Percentiles rank a stretch among this genome's conserved stretches.
phyloP scores from a whole-genome alignment of 2,797 vertebrate species.

The Malacoctenus gilli region DNA sequence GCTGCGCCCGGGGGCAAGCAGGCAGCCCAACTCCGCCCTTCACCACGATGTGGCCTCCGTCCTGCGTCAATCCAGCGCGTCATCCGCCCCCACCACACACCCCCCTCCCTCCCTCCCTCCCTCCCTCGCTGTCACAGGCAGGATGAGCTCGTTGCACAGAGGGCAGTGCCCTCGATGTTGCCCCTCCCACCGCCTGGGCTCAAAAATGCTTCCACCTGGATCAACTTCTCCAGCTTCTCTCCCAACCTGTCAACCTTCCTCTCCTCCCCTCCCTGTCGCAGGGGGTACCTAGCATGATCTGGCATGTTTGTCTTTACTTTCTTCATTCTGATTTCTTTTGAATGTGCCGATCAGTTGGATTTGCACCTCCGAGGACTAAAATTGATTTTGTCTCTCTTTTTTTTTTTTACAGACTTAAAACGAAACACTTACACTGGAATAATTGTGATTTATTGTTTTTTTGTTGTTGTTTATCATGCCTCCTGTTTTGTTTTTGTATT shows the following conservation, averaged over 20 bases:
- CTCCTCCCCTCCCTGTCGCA: background rate
- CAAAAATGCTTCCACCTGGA: too few species aligned
- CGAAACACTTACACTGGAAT: conserved; percentile 85
- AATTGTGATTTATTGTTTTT: conserved; percentile 76
- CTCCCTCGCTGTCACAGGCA: too few species aligned
- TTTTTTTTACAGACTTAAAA: conserved; percentile 70
- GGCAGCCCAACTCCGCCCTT: conserved; percentile 11
- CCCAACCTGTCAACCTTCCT: background rate
- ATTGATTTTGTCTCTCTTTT: background rate
- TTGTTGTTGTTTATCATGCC: conserved; percentile 70
- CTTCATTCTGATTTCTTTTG: conserved; percentile 23
- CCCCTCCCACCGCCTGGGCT: too few species aligned
- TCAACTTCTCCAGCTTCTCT: conserved; percentile 1
- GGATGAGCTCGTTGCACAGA: too few species aligned
- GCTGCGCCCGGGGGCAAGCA: too few species aligned
- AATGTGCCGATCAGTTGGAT: conserved; percentile 61
- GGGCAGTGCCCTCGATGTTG: too few species aligned
- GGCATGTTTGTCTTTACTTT: conserved; percentile 62
- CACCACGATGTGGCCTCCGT: conserved; percentile 5
- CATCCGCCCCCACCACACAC: conserved; percentile 10
- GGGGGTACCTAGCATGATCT: conserved; percentile 66
- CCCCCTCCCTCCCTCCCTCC: conserved; percentile 8
- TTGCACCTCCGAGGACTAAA: conserved; percentile 71
- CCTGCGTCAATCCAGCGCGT: conserved; percentile 23
- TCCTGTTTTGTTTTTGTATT: conserved; percentile 62